phyloP scores from a whole-genome alignment of 2,888 invertebrate genomes.

The Dynastes grantii region DNA sequence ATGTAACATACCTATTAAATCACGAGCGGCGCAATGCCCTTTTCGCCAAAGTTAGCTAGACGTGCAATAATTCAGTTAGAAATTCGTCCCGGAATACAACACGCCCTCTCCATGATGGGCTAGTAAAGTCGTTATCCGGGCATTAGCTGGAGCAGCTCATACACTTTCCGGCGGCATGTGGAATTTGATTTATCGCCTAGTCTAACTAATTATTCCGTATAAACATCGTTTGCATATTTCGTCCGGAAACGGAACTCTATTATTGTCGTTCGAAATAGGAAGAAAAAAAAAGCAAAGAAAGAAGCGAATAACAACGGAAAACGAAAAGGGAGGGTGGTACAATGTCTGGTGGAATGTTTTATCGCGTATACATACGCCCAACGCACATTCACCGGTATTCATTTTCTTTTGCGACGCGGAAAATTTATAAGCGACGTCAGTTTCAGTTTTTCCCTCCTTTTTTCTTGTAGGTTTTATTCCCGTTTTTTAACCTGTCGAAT shows the following conservation, averaged over 20 bases:
- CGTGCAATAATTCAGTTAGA: constrained; percentile 43
- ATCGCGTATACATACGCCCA: constrained; percentile 19
- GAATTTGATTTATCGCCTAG: constrained; percentile 45
- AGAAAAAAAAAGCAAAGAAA: not conserved
- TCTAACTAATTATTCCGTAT: constrained; percentile 39
- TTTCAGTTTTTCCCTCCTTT: constrained; percentile 13
- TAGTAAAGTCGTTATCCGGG: constrained; percentile 44
- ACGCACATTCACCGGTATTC: constrained; percentile 23
- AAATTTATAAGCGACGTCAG: constrained; percentile 36
- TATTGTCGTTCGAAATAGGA: constrained; percentile 29
- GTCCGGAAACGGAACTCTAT: constrained; percentile 32
- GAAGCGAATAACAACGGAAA: not conserved
- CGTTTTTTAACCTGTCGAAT: constrained; percentile 32
- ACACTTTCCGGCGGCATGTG: constrained; percentile 26
- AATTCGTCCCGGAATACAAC: constrained; percentile 32
- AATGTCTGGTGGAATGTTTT: constrained; percentile 24
- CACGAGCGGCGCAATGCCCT: not conserved
- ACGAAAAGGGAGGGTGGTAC: constrained; percentile 7
- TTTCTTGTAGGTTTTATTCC: not conserved
- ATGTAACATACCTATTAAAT: constrained; percentile 20
- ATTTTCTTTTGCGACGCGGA: constrained; percentile 28
- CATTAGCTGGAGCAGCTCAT: constrained; percentile 23
- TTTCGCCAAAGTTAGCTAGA: constrained; percentile 36
- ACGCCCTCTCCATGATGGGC: constrained; percentile 41
- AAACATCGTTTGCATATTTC: constrained; percentile 46